A percentile compares a stretch with the other conserved stretches of the same genome.
Conservation (phyloP, 1,140 invertebrate genomes). For the Vanessa tameamea region DNA sequence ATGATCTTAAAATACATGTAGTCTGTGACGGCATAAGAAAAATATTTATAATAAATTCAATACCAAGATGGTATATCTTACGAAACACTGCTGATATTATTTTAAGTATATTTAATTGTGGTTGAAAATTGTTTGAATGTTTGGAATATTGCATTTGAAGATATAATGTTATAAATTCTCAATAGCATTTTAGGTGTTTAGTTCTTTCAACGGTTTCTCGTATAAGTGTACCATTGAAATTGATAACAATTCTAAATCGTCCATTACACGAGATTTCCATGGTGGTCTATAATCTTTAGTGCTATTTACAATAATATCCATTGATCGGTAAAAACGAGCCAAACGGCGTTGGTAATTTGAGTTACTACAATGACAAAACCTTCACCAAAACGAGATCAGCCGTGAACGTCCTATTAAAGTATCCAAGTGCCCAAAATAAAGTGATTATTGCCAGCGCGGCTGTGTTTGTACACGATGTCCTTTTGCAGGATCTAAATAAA, state of each 20-base stretch:
- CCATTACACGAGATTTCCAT: constrained; percentile 39
- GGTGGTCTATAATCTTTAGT: constrained; percentile 69
- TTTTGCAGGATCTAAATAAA: constrained; percentile 63
- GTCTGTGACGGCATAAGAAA: too few species aligned
- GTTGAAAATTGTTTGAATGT: too few species aligned
- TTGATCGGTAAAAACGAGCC: constrained; percentile 50
- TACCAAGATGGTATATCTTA: too few species aligned
- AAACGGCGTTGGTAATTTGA: constrained; percentile 62
- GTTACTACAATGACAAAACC: constrained; percentile 48
- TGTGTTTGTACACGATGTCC: constrained; percentile 58
- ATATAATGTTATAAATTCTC: neutral
- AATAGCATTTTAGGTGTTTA: neutral
- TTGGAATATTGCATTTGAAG: neutral
- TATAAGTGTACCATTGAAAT: neutral
- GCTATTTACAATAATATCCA: constrained; percentile 66
- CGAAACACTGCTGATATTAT: too few species aligned
- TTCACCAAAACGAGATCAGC: constrained; percentile 65
- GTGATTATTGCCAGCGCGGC: constrained; percentile 51
- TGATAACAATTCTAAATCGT: constrained; percentile 20
- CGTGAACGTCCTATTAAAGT: constrained; percentile 46
- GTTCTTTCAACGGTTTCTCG: neutral
- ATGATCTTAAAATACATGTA: too few species aligned
- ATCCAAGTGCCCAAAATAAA: constrained; percentile 56
- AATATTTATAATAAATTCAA: too few species aligned
- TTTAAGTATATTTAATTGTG: too few species aligned